Base-by-base conservation (phyloP, 2,113 vertebrate genomes). In the Mystacornis crossleyi region DNA sequence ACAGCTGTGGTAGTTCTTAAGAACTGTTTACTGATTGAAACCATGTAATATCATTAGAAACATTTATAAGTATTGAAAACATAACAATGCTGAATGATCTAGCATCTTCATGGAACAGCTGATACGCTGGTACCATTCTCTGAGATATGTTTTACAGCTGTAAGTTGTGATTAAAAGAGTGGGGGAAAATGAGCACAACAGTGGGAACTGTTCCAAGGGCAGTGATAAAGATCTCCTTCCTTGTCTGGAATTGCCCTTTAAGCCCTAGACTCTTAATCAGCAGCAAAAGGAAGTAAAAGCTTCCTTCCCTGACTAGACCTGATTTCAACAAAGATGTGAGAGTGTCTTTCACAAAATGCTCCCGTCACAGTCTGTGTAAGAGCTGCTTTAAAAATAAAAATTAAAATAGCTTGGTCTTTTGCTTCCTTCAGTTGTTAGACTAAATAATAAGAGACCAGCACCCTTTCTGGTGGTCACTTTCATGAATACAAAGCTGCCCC, bases 221-320 rank as follows among this genome's bases (percentile, higher is more conserved):
- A 74, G 38, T 2, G 94, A 97, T 97, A 97, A 95, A 78, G 81
- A 97, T 97, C 93, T 93, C 86, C 66, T 90, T 86, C 82, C 91
- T 96, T 86, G 91, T 95, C 95, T 95, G 92, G 94, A 96, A 77
- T 83, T 78, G 95, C 91, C 95, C 89, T 96, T 97, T 96, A 97
- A 97, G 79, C 91, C 79, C 40, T 69, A 91, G 92, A 95, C 91
- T 73, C 91, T 92, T 95, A 95, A 97, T 96, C 95, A 97, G 86
- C 93, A 94, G 58, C 66, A 89, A 96, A 93, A 96, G 97, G 97
- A 97, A 97, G 89, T 90, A 94, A 97, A 96, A 91, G 62, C 88
- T 97, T 97, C 97, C 97, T 97, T 97, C 97, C 87, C 84, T 3
- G 20, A 54, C 79, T 55, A 81, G 95, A 91, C 93, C 62, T 78